Evolutionary conservation across 2,797 vertebrate species (phyloP), one percentile per base, ranked within the genome.

Genomic region (Prionace glauca): DNA sequence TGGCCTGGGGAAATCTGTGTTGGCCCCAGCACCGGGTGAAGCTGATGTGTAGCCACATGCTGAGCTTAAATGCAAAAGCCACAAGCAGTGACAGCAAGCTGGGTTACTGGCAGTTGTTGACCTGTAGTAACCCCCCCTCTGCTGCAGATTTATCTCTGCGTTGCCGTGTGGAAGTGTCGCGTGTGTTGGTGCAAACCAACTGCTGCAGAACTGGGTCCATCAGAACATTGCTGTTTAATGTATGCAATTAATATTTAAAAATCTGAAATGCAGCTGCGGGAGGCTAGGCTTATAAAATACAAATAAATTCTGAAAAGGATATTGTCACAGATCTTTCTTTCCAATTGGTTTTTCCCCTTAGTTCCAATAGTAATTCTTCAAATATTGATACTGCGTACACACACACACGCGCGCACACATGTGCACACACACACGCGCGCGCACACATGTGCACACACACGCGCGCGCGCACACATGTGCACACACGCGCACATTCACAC

Each of bases 51-150:
- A 69, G 65, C 8, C 22, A 24, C 90, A 69, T 10, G 5, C 62
- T 92, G 60, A 41, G 60, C 62, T 92, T 65, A 92, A 91, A 67
- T 11, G n/a, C 62, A 92, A 16, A 69, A 67, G n/a, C 90, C n/a
- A 20, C n/a, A 20, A 36, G 16, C 60, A 36, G 62, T 67, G 62
- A 20, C 90, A 32, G 32, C 20, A 74, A 94, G 10, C 93, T 94
- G 93, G 26, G n/a, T 94, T 94, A 56, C 93, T 94, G 45, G 14
- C 45, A 94, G 93, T 10, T 69, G 26, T n/a, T 7, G 26, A 94
- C 67, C 93, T 94, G 71, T 26, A 94, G 93, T 94, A 94, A 94
- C 69, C 18, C 93, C 93, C 45, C 10, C 93, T 50, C 41, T 74
- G 74, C 74, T 79, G 71, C 67, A 74, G 67, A 74, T 14, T 26